Conservation (phyloP, 2,797 vertebrate genomes). For the Melanotaenia trifasciata region DNA sequence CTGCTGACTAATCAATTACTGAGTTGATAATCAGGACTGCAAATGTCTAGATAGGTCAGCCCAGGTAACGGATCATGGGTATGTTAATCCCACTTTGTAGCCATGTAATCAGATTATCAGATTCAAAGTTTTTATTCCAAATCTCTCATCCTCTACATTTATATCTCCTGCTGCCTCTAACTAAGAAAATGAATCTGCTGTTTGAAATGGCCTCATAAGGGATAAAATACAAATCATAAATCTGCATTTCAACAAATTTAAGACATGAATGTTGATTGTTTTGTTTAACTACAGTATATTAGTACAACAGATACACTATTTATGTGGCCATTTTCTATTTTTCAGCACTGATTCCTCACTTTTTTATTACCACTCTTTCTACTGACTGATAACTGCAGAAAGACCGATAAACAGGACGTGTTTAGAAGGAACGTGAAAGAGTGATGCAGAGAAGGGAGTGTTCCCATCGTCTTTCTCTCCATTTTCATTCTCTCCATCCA, state of each 20-base stretch:
- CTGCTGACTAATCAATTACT: too few species aligned
- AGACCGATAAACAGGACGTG: conserved; percentile 18
- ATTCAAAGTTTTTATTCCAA: neutral
- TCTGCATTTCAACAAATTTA: neutral
- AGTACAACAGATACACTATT: neutral
- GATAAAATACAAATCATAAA: neutral
- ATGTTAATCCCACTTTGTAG: too few species aligned
- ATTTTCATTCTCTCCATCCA: conserved; percentile 46
- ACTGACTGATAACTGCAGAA: conserved; percentile 22
- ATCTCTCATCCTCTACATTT: neutral
- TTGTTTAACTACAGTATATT: neutral
- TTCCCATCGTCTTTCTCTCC: conserved; percentile 47
- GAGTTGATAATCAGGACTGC: too few species aligned
- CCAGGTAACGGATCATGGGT: too few species aligned
- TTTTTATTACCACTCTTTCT: neutral
- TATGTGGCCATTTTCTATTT: neutral
- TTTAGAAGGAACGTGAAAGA: conserved; percentile 35
- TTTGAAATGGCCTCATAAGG: too few species aligned
- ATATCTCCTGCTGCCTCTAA: neutral
- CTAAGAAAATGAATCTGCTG: neutral
- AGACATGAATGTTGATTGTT: neutral
- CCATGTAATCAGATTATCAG: neutral
- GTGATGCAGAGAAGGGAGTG: conserved; percentile 11
- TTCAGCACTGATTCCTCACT: neutral
- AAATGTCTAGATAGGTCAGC: too few species aligned